A percentile compares a stretch with the other conserved stretches of the same genome.
phyloP scores from a whole-genome alignment of 2,797 vertebrate species.

The Eulemur rubriventer region DNA sequence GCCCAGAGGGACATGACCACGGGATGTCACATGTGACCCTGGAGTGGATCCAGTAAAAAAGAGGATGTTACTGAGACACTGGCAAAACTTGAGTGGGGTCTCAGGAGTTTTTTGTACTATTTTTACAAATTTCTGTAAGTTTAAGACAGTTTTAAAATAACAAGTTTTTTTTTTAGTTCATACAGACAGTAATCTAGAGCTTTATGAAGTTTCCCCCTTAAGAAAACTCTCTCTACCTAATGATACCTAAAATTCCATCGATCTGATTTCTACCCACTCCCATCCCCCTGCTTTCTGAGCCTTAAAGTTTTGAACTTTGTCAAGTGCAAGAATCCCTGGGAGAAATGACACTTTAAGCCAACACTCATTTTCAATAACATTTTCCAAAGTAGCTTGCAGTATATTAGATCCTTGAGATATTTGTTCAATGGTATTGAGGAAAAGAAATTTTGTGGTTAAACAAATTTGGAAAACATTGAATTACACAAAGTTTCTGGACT shows the following conservation, averaged over 20 bases:
- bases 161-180: neutral
- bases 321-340: neutral
- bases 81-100: neutral
- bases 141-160: constrained; percentile 1
- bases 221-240: neutral
- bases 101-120: neutral
- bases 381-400: neutral
- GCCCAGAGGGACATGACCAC: too few species aligned
- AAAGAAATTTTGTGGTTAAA: neutral
- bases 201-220: neutral
- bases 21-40: fast-evolving
- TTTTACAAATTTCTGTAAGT: constrained; percentile 13
- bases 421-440: neutral
- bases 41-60: fast-evolving
- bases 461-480: constrained; percentile 31
- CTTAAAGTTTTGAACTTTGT: neutral
- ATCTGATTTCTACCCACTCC: neutral
- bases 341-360: constrained; percentile 28
- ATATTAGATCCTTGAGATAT: neutral
- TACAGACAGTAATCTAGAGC: neutral
- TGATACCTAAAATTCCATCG: neutral
- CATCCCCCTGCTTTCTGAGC: neutral
- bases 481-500: constrained; percentile 5
- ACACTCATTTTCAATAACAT: neutral
- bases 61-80: neutral